phyloP scores from a whole-genome alignment of 1,140 invertebrate genomes.

The Drosophila lacteicornis region DNA sequence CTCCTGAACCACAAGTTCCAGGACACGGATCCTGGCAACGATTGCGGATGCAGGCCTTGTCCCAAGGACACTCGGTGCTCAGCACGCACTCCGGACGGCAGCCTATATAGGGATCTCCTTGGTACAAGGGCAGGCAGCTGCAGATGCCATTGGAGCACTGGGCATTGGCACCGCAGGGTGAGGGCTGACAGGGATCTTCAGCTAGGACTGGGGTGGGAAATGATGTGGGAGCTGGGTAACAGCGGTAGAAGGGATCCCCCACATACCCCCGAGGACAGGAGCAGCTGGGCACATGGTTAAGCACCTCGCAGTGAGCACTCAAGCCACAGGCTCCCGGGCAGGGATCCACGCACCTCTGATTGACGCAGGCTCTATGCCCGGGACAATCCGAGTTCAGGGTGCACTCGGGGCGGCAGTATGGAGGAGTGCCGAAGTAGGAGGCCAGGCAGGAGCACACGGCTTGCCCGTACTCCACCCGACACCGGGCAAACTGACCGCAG shows the following conservation, averaged over 20 bases:
- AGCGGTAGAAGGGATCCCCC: conserved; percentile 88
- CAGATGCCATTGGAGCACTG: conserved; percentile 87
- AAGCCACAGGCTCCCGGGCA: conserved; percentile 92
- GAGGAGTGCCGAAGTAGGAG: conserved; percentile 90
- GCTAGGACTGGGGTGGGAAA: conserved; percentile 88
- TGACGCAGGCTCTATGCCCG: conserved; percentile 90
- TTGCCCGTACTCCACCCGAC: conserved; percentile 86
- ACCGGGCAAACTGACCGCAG: conserved; percentile 88
- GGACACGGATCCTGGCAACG: conserved; percentile 91
- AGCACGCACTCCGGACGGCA: conserved; percentile 94
- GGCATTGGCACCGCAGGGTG: conserved; percentile 92
- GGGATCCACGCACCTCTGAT: conserved; percentile 92
- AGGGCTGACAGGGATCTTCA: conserved; percentile 89
- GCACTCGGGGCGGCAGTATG: conserved; percentile 91
- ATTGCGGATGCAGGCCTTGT: conserved; percentile 90
- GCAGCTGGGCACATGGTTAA: conserved; percentile 91
- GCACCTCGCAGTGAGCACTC: conserved; percentile 90
- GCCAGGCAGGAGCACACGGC: conserved; percentile 89
- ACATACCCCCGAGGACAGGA: conserved; percentile 89
- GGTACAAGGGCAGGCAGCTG: conserved; percentile 88
- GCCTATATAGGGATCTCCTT: conserved; percentile 89
- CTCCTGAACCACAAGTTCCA: conserved; percentile 90
- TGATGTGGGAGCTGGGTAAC: conserved; percentile 81
- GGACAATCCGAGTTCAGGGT: conserved; percentile 90
- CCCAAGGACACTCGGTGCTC: conserved; percentile 91